Base-by-base conservation (phyloP, 2,797 vertebrate species). In the Megalops cyprinoides region DNA sequence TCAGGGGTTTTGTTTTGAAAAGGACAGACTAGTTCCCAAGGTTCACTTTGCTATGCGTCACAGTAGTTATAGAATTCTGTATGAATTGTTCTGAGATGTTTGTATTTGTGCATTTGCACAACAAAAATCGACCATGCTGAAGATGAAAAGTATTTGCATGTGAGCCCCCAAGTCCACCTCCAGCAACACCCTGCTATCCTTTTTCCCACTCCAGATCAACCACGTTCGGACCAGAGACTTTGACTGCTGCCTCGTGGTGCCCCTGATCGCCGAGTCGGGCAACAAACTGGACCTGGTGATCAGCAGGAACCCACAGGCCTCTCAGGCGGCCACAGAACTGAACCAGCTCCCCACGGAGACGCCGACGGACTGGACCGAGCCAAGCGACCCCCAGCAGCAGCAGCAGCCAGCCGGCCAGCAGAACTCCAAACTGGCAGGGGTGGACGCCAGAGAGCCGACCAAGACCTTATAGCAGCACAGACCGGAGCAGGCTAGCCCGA, bases 221-320 rank as follows among this genome's bases (percentile, higher is more conserved):
- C 98, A 99, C 0, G 95, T 99, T n/a, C 95, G 98, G 82, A 99
- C 98, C 28, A 95, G 98, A 87, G 97, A 99, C 93, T 98, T 98
- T 51, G 98, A 99, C 92, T 99, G 98, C 94, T 99, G 98, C 85
- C 95, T 99, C 0, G 97, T 98, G 0, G 98, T 99, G 83, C 98
- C 98, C 53, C 96, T 99, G 78, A 99, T 99, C 4, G 96, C 98
- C 0, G 98, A 99, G 87, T 98, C 98, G 10, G 96, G 96, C 23
- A 98, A 98, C 86, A 97, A 95, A 84, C 92, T 99, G 89, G 98
- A 99, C 85, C 94, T 99, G 51, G 98, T 99, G 76, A 98, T 99
- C 75, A 99, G 98, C 85, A 94, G 98, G 85, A 98, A 97, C 87
- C 98, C 96, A 0, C 86, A 96, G 84, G 92, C 93, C 1, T 86